Percentiles rank a stretch among this genome's conserved stretches.
Conservation (phyloP, 2,113 vertebrate species). For the Ceyx melanurus region DNA sequence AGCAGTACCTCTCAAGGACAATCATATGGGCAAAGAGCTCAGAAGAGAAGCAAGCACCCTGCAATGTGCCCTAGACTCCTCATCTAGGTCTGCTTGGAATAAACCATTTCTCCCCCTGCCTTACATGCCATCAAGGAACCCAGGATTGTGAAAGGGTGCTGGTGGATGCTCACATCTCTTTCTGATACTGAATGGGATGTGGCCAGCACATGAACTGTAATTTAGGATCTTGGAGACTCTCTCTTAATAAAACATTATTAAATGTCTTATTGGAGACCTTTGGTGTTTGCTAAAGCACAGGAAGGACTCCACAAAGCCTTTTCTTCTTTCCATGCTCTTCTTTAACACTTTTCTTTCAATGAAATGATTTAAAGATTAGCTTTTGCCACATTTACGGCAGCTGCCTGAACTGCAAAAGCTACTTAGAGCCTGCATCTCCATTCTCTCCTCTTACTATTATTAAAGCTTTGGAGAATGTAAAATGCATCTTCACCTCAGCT, state of each 20-base stretch:
- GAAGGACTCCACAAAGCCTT: not conserved
- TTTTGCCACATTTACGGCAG: not conserved
- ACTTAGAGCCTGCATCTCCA: not conserved
- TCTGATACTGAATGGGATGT: not conserved
- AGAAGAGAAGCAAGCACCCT: not conserved
- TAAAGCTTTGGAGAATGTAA: slow-evolving; percentile 4
- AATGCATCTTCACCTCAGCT: not conserved
- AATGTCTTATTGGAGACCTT: not conserved
- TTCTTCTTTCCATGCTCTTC: not conserved
- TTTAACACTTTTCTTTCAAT: not conserved
- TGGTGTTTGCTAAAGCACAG: not conserved
- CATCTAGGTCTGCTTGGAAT: accelerated
- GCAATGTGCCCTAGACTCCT: not conserved
- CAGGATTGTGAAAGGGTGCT: not conserved
- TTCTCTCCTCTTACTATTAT: not conserved
- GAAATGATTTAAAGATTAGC: slow-evolving; percentile 11
- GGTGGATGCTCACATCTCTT: not conserved
- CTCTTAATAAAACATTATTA: not conserved
- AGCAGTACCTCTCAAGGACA: slow-evolving; percentile 27
- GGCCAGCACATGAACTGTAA: not conserved
- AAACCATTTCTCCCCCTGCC: not conserved
- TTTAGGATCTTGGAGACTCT: not conserved
- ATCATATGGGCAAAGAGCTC: not conserved
- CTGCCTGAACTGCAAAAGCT: not conserved
- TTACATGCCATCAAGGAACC: not conserved